A percentile compares a stretch with the other conserved stretches of the same genome.
Evolutionary conservation across 92 coral and sea anemone genomes (phyloP).

Genomic region (Epizoanthus fatuus): DNA sequence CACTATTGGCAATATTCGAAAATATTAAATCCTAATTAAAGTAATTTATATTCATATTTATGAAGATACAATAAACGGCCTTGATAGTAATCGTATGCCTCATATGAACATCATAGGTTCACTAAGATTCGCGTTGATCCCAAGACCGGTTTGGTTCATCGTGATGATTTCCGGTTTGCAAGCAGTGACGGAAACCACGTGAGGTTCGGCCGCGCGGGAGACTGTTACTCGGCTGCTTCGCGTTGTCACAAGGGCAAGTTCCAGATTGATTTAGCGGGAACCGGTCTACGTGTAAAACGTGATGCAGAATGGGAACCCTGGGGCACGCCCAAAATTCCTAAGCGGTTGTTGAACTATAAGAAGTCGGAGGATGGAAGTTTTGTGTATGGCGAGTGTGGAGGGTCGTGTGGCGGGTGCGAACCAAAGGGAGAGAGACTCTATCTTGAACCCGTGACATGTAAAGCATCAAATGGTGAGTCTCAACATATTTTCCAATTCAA

Average conservation of each 20-base stretch:
- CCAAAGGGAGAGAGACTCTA: conserved; percentile 80
- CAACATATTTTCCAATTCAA: background rate
- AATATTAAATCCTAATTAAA: too few relatives aligned
- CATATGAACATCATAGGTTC: conserved; percentile 66
- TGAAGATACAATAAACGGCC: too few relatives aligned
- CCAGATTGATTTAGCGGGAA: conserved; percentile 92
- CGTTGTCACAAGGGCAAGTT: conserved; percentile 92
- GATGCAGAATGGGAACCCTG: conserved; percentile 95
- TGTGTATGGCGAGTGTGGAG: conserved; percentile 96
- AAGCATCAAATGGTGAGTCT: conserved; percentile 67
- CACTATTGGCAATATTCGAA: background rate
- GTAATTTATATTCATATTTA: too few relatives aligned
- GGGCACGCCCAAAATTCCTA: conserved; percentile 95
- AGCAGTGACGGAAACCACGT: conserved; percentile 93
- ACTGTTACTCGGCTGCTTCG: conserved; percentile 95
- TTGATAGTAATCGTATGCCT: background rate
- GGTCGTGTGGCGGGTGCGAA: conserved; percentile 98
- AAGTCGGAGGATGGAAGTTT: conserved; percentile 83
- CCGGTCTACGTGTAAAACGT: conserved; percentile 90
- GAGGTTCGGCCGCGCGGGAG: conserved; percentile 96
- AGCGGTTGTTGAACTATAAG: conserved; percentile 80
- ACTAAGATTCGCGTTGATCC: conserved; percentile 94
- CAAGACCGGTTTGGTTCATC: conserved; percentile 81
- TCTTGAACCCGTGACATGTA: conserved; percentile 85
- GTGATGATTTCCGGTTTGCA: conserved; percentile 93